Evolutionary conservation across 1,140 invertebrate genomes (phyloP).

Genomic region (Paramacrobiotus metropolitanus): DNA sequence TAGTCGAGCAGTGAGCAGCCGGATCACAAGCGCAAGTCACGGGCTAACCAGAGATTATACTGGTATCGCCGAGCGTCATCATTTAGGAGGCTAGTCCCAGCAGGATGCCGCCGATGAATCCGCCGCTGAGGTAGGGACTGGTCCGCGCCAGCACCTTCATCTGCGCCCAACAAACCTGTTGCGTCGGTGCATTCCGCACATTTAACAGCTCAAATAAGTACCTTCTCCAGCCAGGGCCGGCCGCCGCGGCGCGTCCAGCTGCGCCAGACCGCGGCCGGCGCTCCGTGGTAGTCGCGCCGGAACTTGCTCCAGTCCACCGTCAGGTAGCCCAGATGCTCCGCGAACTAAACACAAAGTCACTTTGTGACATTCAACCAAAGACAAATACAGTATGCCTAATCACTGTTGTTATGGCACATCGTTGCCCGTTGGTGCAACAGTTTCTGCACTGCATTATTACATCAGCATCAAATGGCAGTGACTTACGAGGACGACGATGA

Average conservation of each 20-base stretch:
- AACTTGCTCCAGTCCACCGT: not conserved
- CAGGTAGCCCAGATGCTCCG: not conserved
- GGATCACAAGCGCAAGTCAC: no score
- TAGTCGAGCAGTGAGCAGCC: no score
- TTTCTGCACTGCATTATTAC: no score
- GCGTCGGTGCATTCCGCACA: no score
- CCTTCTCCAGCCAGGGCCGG: not conserved
- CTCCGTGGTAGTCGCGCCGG: not conserved
- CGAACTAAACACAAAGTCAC: not conserved
- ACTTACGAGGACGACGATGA: not conserved
- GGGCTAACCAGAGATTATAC: no score
- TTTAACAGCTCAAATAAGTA: no score
- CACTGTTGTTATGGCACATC: no score
- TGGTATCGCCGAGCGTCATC: no score
- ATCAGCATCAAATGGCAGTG: not conserved
- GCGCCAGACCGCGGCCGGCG: not conserved
- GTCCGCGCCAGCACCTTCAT: no score
- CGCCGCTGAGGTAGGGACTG: not conserved
- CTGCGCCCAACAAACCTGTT: no score
- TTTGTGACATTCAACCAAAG: not conserved
- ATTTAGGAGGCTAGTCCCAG: not conserved
- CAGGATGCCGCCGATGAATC: not conserved
- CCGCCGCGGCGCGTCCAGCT: not conserved
- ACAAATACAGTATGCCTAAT: not conserved
- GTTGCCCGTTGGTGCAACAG: no score